Evolutionary conservation across 1,140 invertebrate genomes (phyloP).

Genomic region (Pygmarrhopalites habei): DNA sequence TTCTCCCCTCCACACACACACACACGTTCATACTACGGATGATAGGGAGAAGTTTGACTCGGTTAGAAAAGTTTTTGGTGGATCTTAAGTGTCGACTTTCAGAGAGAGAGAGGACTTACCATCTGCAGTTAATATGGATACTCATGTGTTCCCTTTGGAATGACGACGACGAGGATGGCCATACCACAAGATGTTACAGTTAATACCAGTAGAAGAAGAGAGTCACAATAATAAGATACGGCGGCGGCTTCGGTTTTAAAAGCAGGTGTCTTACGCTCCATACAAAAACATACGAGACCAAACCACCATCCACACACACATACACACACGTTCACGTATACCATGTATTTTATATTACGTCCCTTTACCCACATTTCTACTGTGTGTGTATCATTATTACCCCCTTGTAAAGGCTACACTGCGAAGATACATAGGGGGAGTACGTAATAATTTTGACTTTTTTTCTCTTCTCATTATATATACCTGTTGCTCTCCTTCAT

Average conservation of each 20-base stretch:
- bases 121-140: constrained; percentile 17
- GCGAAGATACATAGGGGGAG: too few relatives aligned
- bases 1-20: neutral
- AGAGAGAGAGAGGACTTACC: neutral
- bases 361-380: too few relatives aligned
- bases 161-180: neutral
- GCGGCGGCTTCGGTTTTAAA: constrained; percentile 11
- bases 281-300: neutral
- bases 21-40: too few relatives aligned
- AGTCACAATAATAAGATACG: constrained; percentile 19
- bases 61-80: neutral
- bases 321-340: neutral
- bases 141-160: neutral
- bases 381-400: too few relatives aligned
- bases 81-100: neutral
- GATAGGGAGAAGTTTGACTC: neutral
- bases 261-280: constrained; percentile 32
- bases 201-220: constrained; percentile 29
- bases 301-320: neutral
- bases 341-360: too few relatives aligned
- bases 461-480: too few relatives aligned
- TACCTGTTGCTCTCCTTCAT: too few relatives aligned
- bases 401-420: too few relatives aligned
- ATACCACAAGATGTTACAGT: constrained; percentile 35
- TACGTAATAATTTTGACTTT: too few relatives aligned